phyloP scores from a whole-genome alignment of 2,797 vertebrate species.

The Merluccius polli region DNA sequence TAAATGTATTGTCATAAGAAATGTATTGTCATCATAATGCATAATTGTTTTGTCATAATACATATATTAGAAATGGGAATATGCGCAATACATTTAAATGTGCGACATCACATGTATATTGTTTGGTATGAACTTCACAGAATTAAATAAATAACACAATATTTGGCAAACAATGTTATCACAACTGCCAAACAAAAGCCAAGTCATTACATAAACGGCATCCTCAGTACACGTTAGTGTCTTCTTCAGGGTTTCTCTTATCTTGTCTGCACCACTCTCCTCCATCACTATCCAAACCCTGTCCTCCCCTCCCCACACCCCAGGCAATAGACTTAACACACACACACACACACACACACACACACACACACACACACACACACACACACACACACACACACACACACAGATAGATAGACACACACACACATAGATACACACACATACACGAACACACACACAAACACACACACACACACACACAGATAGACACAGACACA shows the following conservation, averaged over 20 bases:
- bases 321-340: neutral
- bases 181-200: neutral
- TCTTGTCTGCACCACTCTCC: conserved; percentile 2
- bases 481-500: too few relatives aligned
- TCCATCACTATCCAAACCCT: neutral
- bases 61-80: neutral
- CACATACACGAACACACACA: too few relatives aligned
- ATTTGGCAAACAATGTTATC: neutral
- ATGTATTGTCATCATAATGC: neutral
- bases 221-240: neutral
- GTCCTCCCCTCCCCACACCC: neutral
- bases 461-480: too few relatives aligned
- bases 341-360: too few relatives aligned
- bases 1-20: neutral
- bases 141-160: neutral
- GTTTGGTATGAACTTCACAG: neutral
- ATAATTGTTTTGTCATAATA: neutral
- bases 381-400: too few relatives aligned
- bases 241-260: neutral
- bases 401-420: too few relatives aligned
- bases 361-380: too few relatives aligned
- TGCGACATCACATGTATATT: neutral
- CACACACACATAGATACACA: too few relatives aligned
- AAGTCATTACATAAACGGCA: neutral
- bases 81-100: neutral